phyloP scores from a whole-genome alignment of 2,888 invertebrate species.

The Eristalis arbustorum region DNA sequence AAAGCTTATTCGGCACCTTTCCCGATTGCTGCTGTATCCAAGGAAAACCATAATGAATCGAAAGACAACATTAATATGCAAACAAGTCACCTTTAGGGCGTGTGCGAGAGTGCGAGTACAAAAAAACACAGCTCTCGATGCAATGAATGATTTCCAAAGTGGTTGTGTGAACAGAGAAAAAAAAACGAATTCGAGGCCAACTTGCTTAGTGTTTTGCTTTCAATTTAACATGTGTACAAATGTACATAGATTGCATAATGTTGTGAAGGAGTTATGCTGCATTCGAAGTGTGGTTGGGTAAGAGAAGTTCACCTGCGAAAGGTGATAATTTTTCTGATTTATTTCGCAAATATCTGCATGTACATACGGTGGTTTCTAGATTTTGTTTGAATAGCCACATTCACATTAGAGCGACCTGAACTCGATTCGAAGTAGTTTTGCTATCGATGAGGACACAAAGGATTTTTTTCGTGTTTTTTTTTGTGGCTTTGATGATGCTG shows the following conservation, averaged over 20 bases:
- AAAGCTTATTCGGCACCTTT: background rate
- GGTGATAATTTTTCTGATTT: background rate
- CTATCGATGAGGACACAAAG: too few relatives aligned
- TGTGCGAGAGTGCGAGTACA: slow-evolving; percentile 2
- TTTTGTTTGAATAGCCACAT: too few relatives aligned
- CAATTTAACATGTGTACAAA: background rate
- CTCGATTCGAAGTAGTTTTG: too few relatives aligned
- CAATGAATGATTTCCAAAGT: background rate
- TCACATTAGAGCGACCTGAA: background rate
- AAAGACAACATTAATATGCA: slow-evolving; percentile 31
- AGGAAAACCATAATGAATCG: background rate
- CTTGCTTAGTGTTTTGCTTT: background rate
- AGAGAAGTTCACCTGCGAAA: background rate
- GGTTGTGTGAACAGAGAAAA: background rate
- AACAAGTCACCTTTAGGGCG: slow-evolving; percentile 9
- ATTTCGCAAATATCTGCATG: background rate
- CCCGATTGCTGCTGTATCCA: background rate
- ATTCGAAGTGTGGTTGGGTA: background rate
- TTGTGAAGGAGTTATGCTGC: background rate
- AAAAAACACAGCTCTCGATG: background rate
- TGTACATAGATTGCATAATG: background rate
- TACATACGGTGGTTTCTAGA: background rate
- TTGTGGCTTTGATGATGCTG: too few relatives aligned
- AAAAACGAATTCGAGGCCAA: background rate
- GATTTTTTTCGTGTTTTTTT: too few relatives aligned